These are phyloP conservation scores for Acleris cristana DNA, from an alignment of 2,888 invertebrate genomes.

Conservation along the genomic window DNA sequence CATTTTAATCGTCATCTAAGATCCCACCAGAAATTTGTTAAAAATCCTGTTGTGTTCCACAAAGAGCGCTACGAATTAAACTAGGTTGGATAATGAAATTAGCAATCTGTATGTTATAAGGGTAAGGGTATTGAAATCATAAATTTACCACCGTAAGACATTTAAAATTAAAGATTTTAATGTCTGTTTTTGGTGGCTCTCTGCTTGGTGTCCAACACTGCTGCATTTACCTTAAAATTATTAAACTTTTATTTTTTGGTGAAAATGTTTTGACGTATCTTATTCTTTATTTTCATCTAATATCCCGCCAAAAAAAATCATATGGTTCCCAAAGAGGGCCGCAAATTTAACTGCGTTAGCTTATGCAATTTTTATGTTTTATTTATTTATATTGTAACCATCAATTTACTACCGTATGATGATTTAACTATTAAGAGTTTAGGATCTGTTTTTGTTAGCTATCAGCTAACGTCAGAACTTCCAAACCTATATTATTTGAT, in stretches of 20 bases:
- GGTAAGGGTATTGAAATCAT: no score
- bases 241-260: background rate
- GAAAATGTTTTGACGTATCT: slow-evolving; percentile 3
- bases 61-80: slow-evolving; percentile 1
- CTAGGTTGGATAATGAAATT: slow-evolving; percentile 39
- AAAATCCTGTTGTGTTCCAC: background rate
- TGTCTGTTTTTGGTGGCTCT: no score
- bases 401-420: no score
- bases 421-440: no score
- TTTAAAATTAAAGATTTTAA: no score
- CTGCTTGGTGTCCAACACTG: no score
- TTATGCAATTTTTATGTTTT: slow-evolving; percentile 40
- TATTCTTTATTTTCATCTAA: slow-evolving; percentile 5
- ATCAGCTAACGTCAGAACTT: no score
- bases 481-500: background rate
- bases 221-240: no score
- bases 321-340: background rate
- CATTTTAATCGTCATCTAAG: slow-evolving; percentile 11
- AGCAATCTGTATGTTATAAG: slow-evolving; percentile 20
- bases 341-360: slow-evolving; percentile 22
- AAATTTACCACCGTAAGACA: no score
- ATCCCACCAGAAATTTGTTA: background rate
- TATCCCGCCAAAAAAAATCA: background rate
- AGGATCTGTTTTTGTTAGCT: no score
- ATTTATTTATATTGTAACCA: no score